Evolutionary conservation across 1,140 invertebrate species (phyloP), one percentile per base, ranked within the genome.

Genomic region (Littorina saxatilis): DNA sequence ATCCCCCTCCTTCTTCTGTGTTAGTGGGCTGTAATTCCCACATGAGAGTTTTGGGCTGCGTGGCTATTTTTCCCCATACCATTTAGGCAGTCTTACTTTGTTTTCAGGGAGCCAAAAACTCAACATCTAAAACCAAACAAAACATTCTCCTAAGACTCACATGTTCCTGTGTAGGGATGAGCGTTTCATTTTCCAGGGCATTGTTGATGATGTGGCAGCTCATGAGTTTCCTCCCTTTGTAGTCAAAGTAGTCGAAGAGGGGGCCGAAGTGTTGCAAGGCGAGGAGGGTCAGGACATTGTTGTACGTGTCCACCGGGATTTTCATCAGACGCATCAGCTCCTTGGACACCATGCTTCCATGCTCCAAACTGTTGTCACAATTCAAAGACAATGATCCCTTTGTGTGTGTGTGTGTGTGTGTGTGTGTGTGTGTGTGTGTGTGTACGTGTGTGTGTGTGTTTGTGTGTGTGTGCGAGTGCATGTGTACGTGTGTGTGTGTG

Each of bases 261-360:
- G 95, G 95, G 13, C 95, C 95, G 89, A 96, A 99, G 93, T 98
- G 95, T 86, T 96, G 94, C 77, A 99, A 92, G 80, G 94, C 88
- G 13, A 95, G 86, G 2, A 99, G 94, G 0, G 96, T 97, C 32
- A 99, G 93, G 20, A 99, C 95, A 91, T 99, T 96, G 91, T 98
- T 98, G 91, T 99, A 99, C 88, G 96, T 96, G 89, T 99, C 97
- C 23, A 98, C 94, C 13, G 98, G 98, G 72, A 99, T 96, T 92
- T 98, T 97, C 90, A 99, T 94, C 72, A 99, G 94, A 88, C 97
- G 96, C 84, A 96, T 96, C 82, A 99, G 93, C 92, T 99, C 99
- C 89, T 96, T 96, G 47, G 97, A 97, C 4, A 99, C 96, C 35
- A 96, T 94, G 83, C 95, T 96, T 85, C 96, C 95, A 89, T 96